Percentiles rank a stretch among this genome's conserved stretches.
Evolutionary conservation across 35 echinoderm and acorn worm genomes (phyloP).

Genomic region (Chiridota heheva): DNA sequence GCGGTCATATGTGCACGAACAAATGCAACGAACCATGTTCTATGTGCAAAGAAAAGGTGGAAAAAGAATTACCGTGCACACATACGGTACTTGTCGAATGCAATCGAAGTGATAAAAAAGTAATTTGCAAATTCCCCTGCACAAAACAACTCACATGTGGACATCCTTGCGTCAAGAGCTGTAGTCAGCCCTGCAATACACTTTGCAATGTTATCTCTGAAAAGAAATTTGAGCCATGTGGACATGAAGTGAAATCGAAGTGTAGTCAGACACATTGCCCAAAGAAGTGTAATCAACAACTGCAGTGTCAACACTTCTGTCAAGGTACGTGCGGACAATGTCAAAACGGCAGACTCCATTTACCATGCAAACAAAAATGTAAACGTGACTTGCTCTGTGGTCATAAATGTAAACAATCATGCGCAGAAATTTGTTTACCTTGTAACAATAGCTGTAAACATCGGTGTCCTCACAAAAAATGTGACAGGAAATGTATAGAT

Average conservation of each 20-base stretch:
- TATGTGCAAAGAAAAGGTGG: no score
- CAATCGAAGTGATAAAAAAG: no score
- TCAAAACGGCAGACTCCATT: slow-evolving; percentile 50
- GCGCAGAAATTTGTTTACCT: slow-evolving; percentile 54
- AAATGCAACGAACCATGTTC: no score
- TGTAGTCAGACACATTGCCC: slow-evolving; percentile 17
- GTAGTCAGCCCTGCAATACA: slow-evolving; percentile 18
- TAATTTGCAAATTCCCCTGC: no score
- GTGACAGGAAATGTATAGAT: slow-evolving; percentile 44
- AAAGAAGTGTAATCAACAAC: slow-evolving; percentile 1
- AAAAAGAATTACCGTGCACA: no score
- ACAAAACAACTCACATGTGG: no score
- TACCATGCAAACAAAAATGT: slow-evolving; percentile 40
- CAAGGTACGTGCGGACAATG: slow-evolving; percentile 62
- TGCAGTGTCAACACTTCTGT: slow-evolving; percentile 66
- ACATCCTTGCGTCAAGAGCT: no score
- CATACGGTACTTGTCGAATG: no score
- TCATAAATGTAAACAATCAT: slow-evolving; percentile 49
- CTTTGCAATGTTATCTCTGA: neutral
- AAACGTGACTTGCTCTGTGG: slow-evolving; percentile 60
- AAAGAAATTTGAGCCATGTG: slow-evolving; percentile 40
- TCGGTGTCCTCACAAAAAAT: slow-evolving; percentile 56
- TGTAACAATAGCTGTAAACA: slow-evolving; percentile 60
- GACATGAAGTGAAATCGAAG: slow-evolving; percentile 33
- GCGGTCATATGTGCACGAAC: slow-evolving; percentile 49